Evolutionary conservation across 2,888 invertebrate species (phyloP).

Genomic region (Ennomos fuscantarius): DNA sequence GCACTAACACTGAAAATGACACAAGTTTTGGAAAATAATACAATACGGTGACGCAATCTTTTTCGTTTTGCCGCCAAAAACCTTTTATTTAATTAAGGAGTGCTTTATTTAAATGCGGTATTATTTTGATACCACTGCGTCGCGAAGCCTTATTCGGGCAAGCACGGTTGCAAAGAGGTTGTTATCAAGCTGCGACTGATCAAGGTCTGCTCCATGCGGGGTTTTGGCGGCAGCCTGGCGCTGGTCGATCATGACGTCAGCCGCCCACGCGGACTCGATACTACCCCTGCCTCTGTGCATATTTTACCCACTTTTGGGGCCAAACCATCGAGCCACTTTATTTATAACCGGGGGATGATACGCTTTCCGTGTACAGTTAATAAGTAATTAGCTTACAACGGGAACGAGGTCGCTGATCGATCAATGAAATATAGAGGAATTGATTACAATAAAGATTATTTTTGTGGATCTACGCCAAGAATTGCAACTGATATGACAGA

Average conservation of each 20-base stretch:
- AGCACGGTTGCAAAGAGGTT: slow-evolving; percentile 39
- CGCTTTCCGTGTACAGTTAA: slow-evolving; percentile 41
- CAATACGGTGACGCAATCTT: too few relatives aligned
- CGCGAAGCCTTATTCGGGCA: slow-evolving; percentile 22
- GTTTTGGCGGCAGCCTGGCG: slow-evolving; percentile 70
- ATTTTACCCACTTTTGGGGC: slow-evolving; percentile 72
- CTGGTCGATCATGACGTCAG: slow-evolving; percentile 75
- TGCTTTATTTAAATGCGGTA: not conserved
- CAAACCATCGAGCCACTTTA: slow-evolving; percentile 58
- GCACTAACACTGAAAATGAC: too few relatives aligned
- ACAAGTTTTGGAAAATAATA: too few relatives aligned
- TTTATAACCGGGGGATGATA: slow-evolving; percentile 47
- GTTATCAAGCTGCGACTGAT: slow-evolving; percentile 61
- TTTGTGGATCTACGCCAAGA: too few relatives aligned
- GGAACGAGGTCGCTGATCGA: slow-evolving; percentile 30
- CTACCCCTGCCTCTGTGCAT: slow-evolving; percentile 59
- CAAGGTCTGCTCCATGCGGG: slow-evolving; percentile 56
- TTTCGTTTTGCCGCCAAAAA: too few relatives aligned
- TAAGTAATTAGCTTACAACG: slow-evolving; percentile 34
- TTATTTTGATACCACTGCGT: slow-evolving; percentile 13
- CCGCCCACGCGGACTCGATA: slow-evolving; percentile 51
- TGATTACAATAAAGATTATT: not conserved
- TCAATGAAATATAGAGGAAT: not conserved
- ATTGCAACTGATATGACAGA: too few relatives aligned
- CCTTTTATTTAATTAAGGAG: not conserved